Percentiles rank a stretch among this genome's conserved stretches.
These are phyloP conservation scores for Stenodera caucasica DNA, from an alignment of 2,888 invertebrate species.

Conservation along the genomic window DNA sequence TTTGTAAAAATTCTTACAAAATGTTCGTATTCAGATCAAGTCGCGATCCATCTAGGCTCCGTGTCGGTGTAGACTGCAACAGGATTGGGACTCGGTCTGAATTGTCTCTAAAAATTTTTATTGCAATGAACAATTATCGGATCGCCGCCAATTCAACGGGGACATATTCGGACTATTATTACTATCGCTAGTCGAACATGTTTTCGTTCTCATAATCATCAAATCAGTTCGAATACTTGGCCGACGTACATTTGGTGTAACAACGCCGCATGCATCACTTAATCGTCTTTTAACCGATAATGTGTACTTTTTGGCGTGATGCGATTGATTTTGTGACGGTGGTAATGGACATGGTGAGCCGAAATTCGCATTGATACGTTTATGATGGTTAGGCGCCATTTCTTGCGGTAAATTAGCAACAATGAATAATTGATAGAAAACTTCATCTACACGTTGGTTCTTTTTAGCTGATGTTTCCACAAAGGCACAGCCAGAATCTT, in stretches of 20 bases:
- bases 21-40: no score
- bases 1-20: no score
- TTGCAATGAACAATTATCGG: slow-evolving; percentile 46
- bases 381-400: slow-evolving; percentile 88
- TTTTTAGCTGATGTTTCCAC: slow-evolving; percentile 84
- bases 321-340: slow-evolving; percentile 64
- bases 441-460: slow-evolving; percentile 78
- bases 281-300: slow-evolving; percentile 79
- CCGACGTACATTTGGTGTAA: slow-evolving; percentile 83
- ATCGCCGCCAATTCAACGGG: slow-evolving; percentile 46
- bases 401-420: slow-evolving; percentile 82
- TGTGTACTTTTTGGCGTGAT: slow-evolving; percentile 72
- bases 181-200: slow-evolving; percentile 71
- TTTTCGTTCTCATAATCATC: slow-evolving; percentile 84
- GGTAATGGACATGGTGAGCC: slow-evolving; percentile 74
- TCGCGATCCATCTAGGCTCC: not conserved
- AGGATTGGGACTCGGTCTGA: not conserved
- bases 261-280: slow-evolving; percentile 86
- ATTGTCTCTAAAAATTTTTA: slow-evolving; percentile 27
- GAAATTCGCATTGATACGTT: slow-evolving; percentile 76
- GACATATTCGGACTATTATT: slow-evolving; percentile 62
- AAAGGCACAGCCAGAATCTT: slow-evolving; percentile 76
- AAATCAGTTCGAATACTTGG: slow-evolving; percentile 88
- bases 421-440: slow-evolving; percentile 81
- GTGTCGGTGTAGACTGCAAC: not conserved